Conservation (phyloP, 2,113 vertebrate species). For the Callithrix jacchus region DNA sequence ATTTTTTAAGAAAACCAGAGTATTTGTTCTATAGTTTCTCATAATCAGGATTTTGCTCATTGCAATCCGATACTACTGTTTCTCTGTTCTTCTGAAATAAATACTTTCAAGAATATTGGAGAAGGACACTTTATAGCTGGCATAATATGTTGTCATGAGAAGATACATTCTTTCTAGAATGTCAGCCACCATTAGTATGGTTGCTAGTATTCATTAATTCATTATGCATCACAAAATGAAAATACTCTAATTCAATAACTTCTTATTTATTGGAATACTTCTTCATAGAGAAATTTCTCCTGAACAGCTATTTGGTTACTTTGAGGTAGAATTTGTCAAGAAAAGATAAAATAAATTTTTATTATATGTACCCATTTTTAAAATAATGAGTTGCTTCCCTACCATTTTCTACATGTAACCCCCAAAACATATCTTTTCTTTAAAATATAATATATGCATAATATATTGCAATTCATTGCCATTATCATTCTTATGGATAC, state of each 20-base stretch:
- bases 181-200: not conserved
- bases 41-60: not conserved
- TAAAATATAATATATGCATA: not conserved
- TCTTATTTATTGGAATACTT: not conserved
- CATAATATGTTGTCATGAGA: not conserved
- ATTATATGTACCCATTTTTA: not conserved
- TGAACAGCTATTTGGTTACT: not conserved
- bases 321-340: not conserved
- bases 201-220: not conserved
- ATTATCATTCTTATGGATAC: not conserved
- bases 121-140: not conserved
- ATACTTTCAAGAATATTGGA: not conserved
- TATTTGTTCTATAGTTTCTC: not conserved
- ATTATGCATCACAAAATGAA: not conserved
- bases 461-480: not conserved
- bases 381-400: not conserved
- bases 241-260: not conserved
- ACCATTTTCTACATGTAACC: not conserved
- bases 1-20: not conserved
- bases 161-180: not conserved
- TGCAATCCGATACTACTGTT: no score
- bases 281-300: not conserved
- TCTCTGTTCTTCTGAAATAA: not conserved
- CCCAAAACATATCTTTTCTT: not conserved
- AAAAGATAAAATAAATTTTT: not conserved